A percentile compares a stretch with the other conserved stretches of the same genome.
Evolutionary conservation across 2,797 vertebrate species (phyloP).

Genomic region (Aplochiton taeniatus): DNA sequence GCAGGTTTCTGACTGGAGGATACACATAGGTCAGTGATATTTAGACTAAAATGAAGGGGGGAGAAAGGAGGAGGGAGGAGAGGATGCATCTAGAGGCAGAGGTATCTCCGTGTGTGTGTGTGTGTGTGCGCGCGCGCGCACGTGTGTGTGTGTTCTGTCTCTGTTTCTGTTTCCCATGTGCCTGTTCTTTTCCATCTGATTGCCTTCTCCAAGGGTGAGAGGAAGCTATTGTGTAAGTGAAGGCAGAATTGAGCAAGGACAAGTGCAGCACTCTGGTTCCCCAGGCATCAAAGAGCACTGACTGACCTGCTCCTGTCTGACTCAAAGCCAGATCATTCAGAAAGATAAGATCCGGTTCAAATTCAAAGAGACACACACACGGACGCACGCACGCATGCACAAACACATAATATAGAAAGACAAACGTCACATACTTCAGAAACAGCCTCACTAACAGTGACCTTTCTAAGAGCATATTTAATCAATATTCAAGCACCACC

Average conservation of each 20-base stretch:
- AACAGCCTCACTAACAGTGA: no score
- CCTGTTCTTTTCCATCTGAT: slow-evolving; percentile 20
- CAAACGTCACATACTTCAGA: background rate
- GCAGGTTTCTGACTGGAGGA: slow-evolving; percentile 14
- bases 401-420: background rate
- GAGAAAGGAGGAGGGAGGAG: background rate
- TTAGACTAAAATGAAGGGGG: slow-evolving; percentile 2
- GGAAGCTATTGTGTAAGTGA: slow-evolving; percentile 18
- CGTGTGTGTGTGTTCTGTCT: background rate
- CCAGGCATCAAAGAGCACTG: background rate
- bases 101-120: slow-evolving; percentile 19
- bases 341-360: background rate
- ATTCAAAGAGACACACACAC: background rate
- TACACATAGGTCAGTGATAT: slow-evolving; percentile 26
- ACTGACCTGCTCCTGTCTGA: background rate
- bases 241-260: background rate
- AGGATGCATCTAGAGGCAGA: slow-evolving; percentile 18
- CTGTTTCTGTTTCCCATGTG: background rate
- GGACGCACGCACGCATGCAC: background rate
- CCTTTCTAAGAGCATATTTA: slow-evolving; percentile 16
- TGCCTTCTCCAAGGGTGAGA: slow-evolving; percentile 23
- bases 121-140: no score
- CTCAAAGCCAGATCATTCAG: slow-evolving; percentile 3
- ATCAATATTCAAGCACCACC: slow-evolving; percentile 31
- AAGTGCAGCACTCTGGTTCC: background rate